Base-by-base conservation (phyloP, 2,888 invertebrate species). In the Drosophila demipolita region DNA sequence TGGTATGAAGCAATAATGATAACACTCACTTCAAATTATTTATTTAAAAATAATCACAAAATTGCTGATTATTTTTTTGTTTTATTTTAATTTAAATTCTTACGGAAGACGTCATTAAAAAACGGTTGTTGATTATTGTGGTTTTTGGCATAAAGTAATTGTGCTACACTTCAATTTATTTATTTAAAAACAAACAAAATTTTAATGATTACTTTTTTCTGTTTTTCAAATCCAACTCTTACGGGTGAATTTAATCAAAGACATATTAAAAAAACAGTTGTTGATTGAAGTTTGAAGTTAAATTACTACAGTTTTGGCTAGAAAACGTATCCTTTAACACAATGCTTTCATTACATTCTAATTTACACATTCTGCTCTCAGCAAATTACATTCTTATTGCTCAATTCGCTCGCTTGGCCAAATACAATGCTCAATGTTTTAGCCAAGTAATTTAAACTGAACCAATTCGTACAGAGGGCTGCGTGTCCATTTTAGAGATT, bases 381-480 rank as follows among this genome's bases (percentile, higher is more conserved):
- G n/a, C 15, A 8, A 20, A 35, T 23, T 42, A 8, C 11, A 38
- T 32, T 32, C 12, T 17, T 36, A 4, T 20, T 15, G 48, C 45
- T 8, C n/a, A 53, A 40, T 35, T 67, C 55, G 42, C 12, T 33
- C 40, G 32, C 36, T 38, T n/a, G 20, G 32, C 40, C 61, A 62
- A 33, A 42, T 26, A 61, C 42, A 72, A 72, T 40, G 33, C 35
- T 20, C 40, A 4, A n/a, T n/a, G 40, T 50, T 20, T 12, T 32
- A 48, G 50, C 17, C 35, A 74, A 77, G 64, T 65, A 64, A 61
- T 68, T 65, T 48, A 50, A 64, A 62, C 38, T 57, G 29, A 65
- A 53, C 33, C 69, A 64, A 62, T 42, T 57, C 60, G 36, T 60
- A 55, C 52, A 77, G 42, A 62, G 59, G 48, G 78, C 61, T 77